Evolutionary conservation across 2,113 vertebrate species (phyloP).

Genomic region (Festucalex cinctus): DNA sequence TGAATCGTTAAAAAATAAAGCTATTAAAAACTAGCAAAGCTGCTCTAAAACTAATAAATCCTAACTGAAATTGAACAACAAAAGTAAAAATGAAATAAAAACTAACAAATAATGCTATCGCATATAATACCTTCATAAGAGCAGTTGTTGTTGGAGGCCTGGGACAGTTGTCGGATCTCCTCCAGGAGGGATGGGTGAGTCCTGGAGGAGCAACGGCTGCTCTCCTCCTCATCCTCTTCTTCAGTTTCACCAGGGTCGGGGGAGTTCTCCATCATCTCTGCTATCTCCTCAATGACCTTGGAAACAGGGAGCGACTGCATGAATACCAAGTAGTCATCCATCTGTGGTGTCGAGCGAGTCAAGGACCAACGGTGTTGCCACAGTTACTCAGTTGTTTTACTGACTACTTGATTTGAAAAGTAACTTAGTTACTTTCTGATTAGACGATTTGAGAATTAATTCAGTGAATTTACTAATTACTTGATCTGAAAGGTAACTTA

Average conservation of each 20-base stretch:
- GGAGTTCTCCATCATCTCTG: slow-evolving; percentile 95
- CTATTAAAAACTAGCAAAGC: too few relatives aligned
- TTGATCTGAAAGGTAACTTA: too few relatives aligned
- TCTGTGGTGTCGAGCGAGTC: background rate
- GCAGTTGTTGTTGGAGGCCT: slow-evolving; percentile 87
- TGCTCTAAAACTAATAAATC: too few relatives aligned
- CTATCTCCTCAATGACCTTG: slow-evolving; percentile 92
- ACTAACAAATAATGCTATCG: background rate
- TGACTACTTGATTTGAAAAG: too few relatives aligned
- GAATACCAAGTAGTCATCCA: too few relatives aligned
- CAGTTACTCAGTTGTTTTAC: too few relatives aligned
- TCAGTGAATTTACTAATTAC: too few relatives aligned
- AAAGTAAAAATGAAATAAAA: too few relatives aligned
- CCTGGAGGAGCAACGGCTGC: slow-evolving; percentile 72
- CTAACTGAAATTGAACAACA: too few relatives aligned
- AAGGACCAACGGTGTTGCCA: background rate
- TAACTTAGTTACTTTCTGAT: too few relatives aligned
- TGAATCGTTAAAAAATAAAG: too few relatives aligned
- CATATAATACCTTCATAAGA: slow-evolving; percentile 78
- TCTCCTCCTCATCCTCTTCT: slow-evolving; percentile 84
- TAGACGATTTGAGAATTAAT: too few relatives aligned
- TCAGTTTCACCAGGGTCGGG: slow-evolving; percentile 87
- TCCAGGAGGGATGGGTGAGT: slow-evolving; percentile 80
- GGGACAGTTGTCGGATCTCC: slow-evolving; percentile 83
- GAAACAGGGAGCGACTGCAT: background rate